phyloP scores from a whole-genome alignment of 2,113 vertebrate species.

The Muntiacus muntjak region DNA sequence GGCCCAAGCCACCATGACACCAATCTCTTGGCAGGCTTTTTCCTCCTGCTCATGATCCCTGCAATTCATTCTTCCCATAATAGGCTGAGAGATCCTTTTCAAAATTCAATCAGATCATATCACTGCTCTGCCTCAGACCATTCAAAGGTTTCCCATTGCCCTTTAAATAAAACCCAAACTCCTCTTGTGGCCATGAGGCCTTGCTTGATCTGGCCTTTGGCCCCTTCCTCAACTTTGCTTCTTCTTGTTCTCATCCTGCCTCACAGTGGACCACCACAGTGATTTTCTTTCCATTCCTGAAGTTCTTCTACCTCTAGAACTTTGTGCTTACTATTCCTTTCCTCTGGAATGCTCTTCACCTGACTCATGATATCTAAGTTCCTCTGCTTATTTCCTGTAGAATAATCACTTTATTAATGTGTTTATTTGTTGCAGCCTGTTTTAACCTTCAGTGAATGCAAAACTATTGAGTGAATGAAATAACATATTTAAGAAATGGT shows the following conservation, averaged over 20 bases:
- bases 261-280: background rate
- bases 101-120: background rate
- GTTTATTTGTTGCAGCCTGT: background rate
- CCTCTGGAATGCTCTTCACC: background rate
- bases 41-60: background rate
- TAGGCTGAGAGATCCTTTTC: background rate
- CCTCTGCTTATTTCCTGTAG: background rate
- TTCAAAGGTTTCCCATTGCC: background rate
- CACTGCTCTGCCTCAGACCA: background rate
- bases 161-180: background rate
- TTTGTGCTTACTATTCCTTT: background rate
- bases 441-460: background rate
- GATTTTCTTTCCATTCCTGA: background rate
- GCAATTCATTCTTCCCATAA: background rate
- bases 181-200: background rate
- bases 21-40: background rate
- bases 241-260: background rate
- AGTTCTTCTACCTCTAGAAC: background rate
- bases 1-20: background rate
- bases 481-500: constrained; percentile 14
- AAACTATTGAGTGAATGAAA: constrained; percentile 1
- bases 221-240: background rate
- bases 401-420: background rate
- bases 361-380: background rate
- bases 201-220: background rate